A percentile compares a stretch with the other conserved stretches of the same genome.
Evolutionary conservation across 2,797 vertebrate genomes (phyloP).

Genomic region (Sebastolobus alascanus): DNA sequence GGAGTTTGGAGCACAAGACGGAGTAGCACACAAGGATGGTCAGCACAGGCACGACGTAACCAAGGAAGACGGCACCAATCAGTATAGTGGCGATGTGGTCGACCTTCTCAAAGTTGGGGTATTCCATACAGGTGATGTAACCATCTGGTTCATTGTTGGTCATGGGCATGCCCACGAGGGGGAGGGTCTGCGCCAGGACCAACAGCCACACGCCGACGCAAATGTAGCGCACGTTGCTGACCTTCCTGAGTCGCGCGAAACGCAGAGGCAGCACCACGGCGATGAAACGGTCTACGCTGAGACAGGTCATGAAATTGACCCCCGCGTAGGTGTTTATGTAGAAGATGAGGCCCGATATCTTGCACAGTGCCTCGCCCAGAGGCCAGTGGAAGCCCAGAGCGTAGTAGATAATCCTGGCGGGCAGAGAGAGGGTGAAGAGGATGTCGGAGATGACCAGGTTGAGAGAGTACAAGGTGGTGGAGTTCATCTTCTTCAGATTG

Average conservation of each 20-base stretch:
- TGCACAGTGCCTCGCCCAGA: constrained; percentile 88
- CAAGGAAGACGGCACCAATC: constrained; percentile 91
- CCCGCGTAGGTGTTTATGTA: constrained; percentile 97
- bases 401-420: constrained; percentile 92
- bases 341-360: constrained; percentile 90
- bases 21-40: constrained; percentile 93
- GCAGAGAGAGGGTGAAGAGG: constrained; percentile 91
- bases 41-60: constrained; percentile 89
- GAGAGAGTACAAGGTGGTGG: constrained; percentile 96
- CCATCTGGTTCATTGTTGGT: constrained; percentile 72
- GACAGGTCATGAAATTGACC: constrained; percentile 98
- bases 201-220: constrained; percentile 91
- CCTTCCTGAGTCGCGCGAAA: constrained; percentile 88
- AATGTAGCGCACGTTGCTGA: constrained; percentile 89
- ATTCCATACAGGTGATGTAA: constrained; percentile 95
- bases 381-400: constrained; percentile 94
- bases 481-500: constrained; percentile 96
- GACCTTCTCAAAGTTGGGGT: constrained; percentile 92
- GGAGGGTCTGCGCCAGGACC: constrained; percentile 93
- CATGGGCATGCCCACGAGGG: constrained; percentile 89
- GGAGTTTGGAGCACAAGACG: constrained; percentile 92
- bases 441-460: constrained; percentile 96
- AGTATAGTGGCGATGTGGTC: constrained; percentile 88
- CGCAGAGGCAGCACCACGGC: constrained; percentile 94
- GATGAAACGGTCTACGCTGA: constrained; percentile 95